phyloP scores from a whole-genome alignment of 1,140 invertebrate genomes.

The Heliconius hermathena region DNA sequence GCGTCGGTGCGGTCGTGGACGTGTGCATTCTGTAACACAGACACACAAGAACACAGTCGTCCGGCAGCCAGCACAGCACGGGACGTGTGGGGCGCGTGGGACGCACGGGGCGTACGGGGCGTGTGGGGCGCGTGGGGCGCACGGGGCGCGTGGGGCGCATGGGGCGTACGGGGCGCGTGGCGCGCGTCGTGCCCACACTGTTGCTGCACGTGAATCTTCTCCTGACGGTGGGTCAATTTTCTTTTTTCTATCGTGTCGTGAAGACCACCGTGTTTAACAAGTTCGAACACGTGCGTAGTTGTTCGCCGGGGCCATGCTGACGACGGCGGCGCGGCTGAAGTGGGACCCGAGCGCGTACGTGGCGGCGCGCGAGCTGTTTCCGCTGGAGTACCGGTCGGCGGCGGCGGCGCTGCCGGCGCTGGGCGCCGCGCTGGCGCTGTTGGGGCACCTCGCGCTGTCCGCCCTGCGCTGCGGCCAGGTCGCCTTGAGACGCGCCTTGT shows the following conservation, averaged over 20 bases:
- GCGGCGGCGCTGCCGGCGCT: conserved; percentile 46
- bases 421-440: conserved; percentile 47
- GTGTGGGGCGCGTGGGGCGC: conserved; percentile 37
- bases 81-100: no score
- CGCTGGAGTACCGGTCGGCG: conserved; percentile 54
- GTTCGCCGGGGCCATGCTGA: conserved; percentile 57
- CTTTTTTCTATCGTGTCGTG: no score
- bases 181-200: conserved; percentile 44
- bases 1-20: no score
- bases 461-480: conserved; percentile 43
- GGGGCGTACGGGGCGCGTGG: not conserved
- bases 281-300: conserved; percentile 39
- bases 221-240: conserved; percentile 41
- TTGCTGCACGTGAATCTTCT: conserved; percentile 53
- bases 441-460: conserved; percentile 52
- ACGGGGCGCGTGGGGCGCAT: not conserved
- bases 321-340: conserved; percentile 62
- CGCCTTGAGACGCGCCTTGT: conserved; percentile 34
- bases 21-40: no score
- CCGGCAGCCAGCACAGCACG: no score
- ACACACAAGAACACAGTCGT: no score
- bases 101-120: not conserved
- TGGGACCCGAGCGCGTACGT: conserved; percentile 71
- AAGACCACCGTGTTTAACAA: no score
- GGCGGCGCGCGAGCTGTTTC: conserved; percentile 59